These are phyloP conservation scores for Odocoileus virginianus DNA, from an alignment of 2,113 vertebrate species.

Conservation along the genomic window DNA sequence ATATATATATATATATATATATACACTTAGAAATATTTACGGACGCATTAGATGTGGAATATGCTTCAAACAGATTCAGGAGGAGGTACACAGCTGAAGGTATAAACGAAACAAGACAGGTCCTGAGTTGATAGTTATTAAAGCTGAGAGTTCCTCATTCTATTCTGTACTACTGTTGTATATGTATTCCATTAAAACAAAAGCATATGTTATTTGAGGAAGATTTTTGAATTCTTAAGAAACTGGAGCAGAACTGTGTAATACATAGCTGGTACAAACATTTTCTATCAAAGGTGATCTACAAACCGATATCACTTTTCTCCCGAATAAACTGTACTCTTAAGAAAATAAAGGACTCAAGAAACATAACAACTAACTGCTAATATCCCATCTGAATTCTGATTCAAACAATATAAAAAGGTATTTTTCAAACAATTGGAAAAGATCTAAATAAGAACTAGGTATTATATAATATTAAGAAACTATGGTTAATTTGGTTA, in stretches of 20 bases:
- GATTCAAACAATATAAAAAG: background rate
- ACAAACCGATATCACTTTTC: background rate
- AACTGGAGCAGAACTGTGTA: background rate
- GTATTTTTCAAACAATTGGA: background rate
- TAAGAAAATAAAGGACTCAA: background rate
- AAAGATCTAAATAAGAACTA: background rate
- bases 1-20: background rate
- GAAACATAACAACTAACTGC: background rate
- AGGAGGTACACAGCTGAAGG: background rate
- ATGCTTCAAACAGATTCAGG: background rate
- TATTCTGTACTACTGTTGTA: background rate
- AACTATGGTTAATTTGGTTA: background rate
- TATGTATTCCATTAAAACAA: background rate
- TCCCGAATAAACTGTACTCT: background rate
- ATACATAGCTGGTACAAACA: background rate
- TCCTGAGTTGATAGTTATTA: background rate
- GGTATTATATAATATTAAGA: background rate
- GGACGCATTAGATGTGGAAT: background rate
- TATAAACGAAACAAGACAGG: background rate
- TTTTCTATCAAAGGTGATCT: background rate
- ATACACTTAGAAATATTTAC: background rate
- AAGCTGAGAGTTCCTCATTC: background rate
- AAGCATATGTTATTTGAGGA: background rate
- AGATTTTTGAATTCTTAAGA: background rate
- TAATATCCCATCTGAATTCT: background rate